Evolutionary conservation across 2,888 invertebrate genomes (phyloP), one percentile per base, ranked within the genome.

Genomic region (Drosophila emarginata): DNA sequence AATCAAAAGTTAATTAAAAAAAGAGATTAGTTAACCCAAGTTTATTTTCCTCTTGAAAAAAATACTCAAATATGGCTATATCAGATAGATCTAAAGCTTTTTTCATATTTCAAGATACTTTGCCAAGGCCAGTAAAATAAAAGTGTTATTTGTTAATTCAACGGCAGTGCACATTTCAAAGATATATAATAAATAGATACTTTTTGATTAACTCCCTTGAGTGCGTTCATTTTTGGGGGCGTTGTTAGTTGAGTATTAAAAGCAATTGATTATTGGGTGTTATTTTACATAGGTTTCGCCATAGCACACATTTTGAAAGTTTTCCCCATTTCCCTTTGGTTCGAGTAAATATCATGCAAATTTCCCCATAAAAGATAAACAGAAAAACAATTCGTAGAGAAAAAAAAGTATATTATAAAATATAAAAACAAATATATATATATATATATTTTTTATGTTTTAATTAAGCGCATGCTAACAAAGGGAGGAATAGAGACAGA

Each of bases 401-500:
- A 26, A 5, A 15, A 57, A 61, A 71, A 67, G 67, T 28, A 54
- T 53, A 67, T 57, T 14, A 15, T 7, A 64, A 64, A 61, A 62
- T 67, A 65, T 23, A 63, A 57, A 12, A 72, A 64, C 59, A 23
- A 58, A 68, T 26, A 72, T 74, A 62, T 54, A 59, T 21, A 58
- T 51, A 58, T 39, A n/a, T 36, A 9, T 45, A 14, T 36, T 70
- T 51, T 61, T 57, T 67, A 67, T 58, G 50, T 50, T 57, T 63
- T 77, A 81, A 81, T 88, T 74, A 79, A 79, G 78, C 77, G 72
- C 82, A 80, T 81, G 81, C 81, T 67, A 81, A 67, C 62, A 71
- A 15, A 76, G 72, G 72, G 70, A 71, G 66, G 28, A 15, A 14
- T 32, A 15, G 61, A 64, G 58, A 64, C 58, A 18, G 56, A 64